Evolutionary conservation across 2,888 invertebrate species (phyloP).

Genomic region (Brachyptera putata): DNA sequence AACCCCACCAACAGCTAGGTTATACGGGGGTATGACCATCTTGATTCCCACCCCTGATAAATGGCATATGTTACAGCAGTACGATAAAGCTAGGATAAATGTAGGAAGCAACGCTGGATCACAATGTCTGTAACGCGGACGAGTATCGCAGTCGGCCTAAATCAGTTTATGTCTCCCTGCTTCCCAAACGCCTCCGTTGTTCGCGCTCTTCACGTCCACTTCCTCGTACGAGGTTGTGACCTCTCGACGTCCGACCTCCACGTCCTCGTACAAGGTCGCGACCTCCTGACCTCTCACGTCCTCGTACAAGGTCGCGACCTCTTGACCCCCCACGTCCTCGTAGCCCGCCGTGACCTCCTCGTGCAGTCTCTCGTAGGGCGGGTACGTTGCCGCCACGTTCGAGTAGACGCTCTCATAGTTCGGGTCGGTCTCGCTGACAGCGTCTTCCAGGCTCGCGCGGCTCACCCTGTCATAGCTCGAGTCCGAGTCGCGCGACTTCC

Average conservation of each 20-base stretch:
- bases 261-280: no score
- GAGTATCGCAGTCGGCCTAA: no score
- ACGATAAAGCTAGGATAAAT: no score
- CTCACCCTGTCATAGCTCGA: conserved; percentile 75
- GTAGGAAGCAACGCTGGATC: no score
- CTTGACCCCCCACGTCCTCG: conserved; percentile 26
- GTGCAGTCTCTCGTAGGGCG: conserved; percentile 45
- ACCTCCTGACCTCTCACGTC: no score
- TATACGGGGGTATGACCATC: no score
- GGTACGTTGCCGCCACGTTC: conserved; percentile 33
- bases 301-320: conserved; percentile 23
- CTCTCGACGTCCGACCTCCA: no score
- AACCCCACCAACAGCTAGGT: no score
- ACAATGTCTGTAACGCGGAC: no score
- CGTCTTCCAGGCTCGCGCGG: no score
- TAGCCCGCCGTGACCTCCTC: conserved; percentile 24
- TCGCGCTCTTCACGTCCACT: neutral
- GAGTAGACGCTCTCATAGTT: conserved; percentile 61
- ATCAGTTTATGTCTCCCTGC: neutral
- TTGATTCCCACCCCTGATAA: no score
- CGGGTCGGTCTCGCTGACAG: conserved; percentile 64
- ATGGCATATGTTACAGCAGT: no score
- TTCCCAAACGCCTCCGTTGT: neutral
- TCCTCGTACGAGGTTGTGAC: neutral
- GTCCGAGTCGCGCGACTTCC: conserved; percentile 43